Base-by-base conservation (phyloP, 2,888 invertebrate genomes). In the Drepanosiphum platanoidis region DNA sequence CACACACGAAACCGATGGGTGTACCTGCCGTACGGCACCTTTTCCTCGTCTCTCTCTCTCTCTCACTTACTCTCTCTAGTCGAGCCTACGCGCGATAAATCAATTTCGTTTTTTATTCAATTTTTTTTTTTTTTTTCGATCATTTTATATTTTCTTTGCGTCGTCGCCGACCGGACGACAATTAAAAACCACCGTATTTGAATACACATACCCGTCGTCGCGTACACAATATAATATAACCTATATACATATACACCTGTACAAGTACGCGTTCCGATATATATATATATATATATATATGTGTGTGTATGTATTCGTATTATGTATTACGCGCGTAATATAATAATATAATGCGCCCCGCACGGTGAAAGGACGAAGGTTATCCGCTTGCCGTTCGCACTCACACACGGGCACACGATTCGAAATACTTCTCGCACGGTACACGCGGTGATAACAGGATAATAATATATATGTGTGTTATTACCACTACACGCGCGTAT, bases 281-380 rank as follows among this genome's bases (percentile, higher is more conserved):
- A 27, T 61, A n/a, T 61, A 64, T 5, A 5, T 27, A 27, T 8
- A 64, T 64, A 64, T 5, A 27, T 64, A 5, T 22, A 22, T 30
- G 27, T 1, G 7, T 27, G 30, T 3, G 13, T 3, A 30, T 32
- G 13, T n/a, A n/a, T 30, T 2, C 11, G 7, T 27, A 64, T 32
- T 13, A 64, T 46, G 18, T 27, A 27, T 9, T 61, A 27, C n/a
- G 4, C 7, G 58, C n/a, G 5, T 58, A n/a, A 18, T 58, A 9
- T 27, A 61, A 61, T 74, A 74, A 74, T 52, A 22, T 52, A 52
- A 32, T 52, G 52, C 30, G 22, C 46, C 32, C 11, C 52, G 52
- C 18, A 52, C 52, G 74, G 74, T 74, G 74, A 74, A 52, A 74
- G 74, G 74, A 74, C 74, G 52, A 74, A 74, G 52, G 74, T 74